Evolutionary conservation across 2,113 vertebrate species (phyloP), one percentile per base, ranked within the genome.

Genomic region (Pitta sordida): DNA sequence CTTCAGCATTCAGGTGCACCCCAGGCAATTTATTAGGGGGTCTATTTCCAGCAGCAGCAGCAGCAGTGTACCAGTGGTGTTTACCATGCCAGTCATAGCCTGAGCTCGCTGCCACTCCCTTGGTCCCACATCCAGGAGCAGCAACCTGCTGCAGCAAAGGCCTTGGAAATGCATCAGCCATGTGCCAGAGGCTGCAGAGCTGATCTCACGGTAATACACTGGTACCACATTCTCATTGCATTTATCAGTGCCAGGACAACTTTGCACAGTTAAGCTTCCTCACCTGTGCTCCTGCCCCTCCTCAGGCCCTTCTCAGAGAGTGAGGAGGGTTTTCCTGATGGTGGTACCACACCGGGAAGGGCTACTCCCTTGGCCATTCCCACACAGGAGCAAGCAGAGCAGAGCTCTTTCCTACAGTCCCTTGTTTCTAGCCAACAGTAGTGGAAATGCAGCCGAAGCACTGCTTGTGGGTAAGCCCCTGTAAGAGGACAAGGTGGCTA

Each of bases 111-210:
- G 59, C 62, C n/a, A 37, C 27, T 46, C 51, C 48, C 46, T 22
- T 0, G 0, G 29, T 46, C 29, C 56, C 37, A 22, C 21, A 19
- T 3, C 34, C 27, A 10, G 60, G 12, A 78, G 26, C 41, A 69
- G n/a, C 59, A 27, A n/a, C 20, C 37, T 34, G 39, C 51, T 32
- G 41, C 37, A 30, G 32, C 6, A 3, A 19, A 26, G 43, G 71
- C 17, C 58, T 36, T 37, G 49, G 29, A 51, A 30, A 73, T 4
- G 16, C 48, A 21, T 27, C 1, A 0, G 16, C 32, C 20, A 0
- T 4, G 29, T 26, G 32, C 36, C 53, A 49, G 49, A 39, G 24
- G 36, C 60, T 36, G 10, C 16, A 64, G 63, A 60, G 18, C 69
- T 34, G 26, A 36, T 34, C 23, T 46, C 18, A 7, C 4, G 11